A percentile compares a stretch with the other conserved stretches of the same genome.
Evolutionary conservation across 2,888 invertebrate species (phyloP).

Genomic region (Netelia melanura): DNA sequence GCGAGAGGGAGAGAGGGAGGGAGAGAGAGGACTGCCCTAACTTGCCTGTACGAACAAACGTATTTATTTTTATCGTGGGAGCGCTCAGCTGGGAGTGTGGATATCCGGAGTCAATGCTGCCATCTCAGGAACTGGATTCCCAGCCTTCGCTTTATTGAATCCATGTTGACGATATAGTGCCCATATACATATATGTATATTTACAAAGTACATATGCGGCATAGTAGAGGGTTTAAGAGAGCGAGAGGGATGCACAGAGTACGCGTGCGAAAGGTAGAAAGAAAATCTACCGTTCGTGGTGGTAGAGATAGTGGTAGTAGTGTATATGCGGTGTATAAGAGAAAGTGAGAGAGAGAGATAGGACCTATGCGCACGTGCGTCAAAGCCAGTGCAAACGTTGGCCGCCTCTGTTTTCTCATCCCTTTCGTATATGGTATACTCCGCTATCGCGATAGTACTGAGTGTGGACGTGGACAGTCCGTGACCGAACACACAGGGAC

Average conservation of each 20-base stretch:
- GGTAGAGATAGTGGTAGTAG: slow-evolving; percentile 26
- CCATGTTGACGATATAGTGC: slow-evolving; percentile 58
- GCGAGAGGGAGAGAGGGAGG: slow-evolving; percentile 8
- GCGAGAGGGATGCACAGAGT: slow-evolving; percentile 15
- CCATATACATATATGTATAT: slow-evolving; percentile 32
- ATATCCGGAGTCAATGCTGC: slow-evolving; percentile 63
- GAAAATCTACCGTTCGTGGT: slow-evolving; percentile 32
- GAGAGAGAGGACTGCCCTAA: slow-evolving; percentile 34
- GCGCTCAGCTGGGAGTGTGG: slow-evolving; percentile 65
- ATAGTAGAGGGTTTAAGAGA: slow-evolving; percentile 4
- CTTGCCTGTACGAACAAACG: slow-evolving; percentile 69
- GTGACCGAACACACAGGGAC: slow-evolving; percentile 40
- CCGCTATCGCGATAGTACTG: slow-evolving; percentile 42
- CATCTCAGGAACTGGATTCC: slow-evolving; percentile 68
- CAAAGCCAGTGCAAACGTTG: slow-evolving; percentile 35
- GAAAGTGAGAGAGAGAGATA: not conserved
- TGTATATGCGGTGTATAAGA: slow-evolving; percentile 21
- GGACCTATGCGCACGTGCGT: slow-evolving; percentile 55
- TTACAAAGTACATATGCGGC: not conserved
- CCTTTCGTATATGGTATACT: slow-evolving; percentile 4
- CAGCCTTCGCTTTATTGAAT: slow-evolving; percentile 63
- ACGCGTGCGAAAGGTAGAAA: slow-evolving; percentile 13
- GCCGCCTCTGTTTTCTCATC: slow-evolving; percentile 15
- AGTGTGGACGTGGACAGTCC: slow-evolving; percentile 54
- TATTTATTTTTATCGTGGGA: slow-evolving; percentile 73